A percentile compares a stretch with the other conserved stretches of the same genome.
These are phyloP conservation scores for Chymomyza caudatula DNA, from an alignment of 2,888 invertebrate species.

Conservation along the genomic window DNA sequence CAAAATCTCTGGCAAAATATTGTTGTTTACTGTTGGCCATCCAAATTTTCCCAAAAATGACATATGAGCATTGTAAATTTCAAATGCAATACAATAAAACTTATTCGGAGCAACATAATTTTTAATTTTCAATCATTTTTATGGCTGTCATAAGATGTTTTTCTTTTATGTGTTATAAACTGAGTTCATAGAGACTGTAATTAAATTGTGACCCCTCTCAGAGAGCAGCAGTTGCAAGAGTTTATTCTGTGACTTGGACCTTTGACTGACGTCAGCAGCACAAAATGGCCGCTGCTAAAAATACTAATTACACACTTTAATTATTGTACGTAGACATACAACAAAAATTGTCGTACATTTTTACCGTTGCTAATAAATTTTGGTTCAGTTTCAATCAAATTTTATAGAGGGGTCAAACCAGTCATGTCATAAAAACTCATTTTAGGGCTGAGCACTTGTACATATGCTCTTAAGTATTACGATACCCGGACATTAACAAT, in stretches of 20 bases:
- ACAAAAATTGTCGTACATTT: slow-evolving; percentile 1
- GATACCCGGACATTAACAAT: slow-evolving; percentile 14
- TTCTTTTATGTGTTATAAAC: not conserved
- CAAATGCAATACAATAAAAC: not conserved
- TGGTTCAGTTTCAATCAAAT: slow-evolving; percentile 13
- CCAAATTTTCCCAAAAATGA: too few relatives aligned
- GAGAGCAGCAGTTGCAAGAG: slow-evolving; percentile 19
- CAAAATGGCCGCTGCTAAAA: slow-evolving; percentile 2
- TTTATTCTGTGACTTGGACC: slow-evolving; percentile 39
- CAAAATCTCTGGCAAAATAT: too few relatives aligned
- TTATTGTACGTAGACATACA: slow-evolving; percentile 41
- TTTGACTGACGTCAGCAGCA: slow-evolving; percentile 33
- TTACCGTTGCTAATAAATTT: slow-evolving; percentile 36
- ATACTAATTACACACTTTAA: slow-evolving; percentile 48
- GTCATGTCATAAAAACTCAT: not conserved
- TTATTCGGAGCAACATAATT: not conserved
- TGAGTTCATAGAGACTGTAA: not conserved
- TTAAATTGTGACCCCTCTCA: slow-evolving; percentile 1
- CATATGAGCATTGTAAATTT: not conserved
- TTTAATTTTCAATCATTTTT: not conserved
- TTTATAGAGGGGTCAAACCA: slow-evolving; percentile 15
- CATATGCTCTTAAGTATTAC: too few relatives aligned
- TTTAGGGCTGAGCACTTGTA: slow-evolving; percentile 12
- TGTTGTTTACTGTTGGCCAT: too few relatives aligned
- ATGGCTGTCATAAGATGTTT: not conserved